Evolutionary conservation across 2,113 vertebrate species (phyloP), one percentile per base, ranked within the genome.

Genomic region (Prochilodus magdalenae): DNA sequence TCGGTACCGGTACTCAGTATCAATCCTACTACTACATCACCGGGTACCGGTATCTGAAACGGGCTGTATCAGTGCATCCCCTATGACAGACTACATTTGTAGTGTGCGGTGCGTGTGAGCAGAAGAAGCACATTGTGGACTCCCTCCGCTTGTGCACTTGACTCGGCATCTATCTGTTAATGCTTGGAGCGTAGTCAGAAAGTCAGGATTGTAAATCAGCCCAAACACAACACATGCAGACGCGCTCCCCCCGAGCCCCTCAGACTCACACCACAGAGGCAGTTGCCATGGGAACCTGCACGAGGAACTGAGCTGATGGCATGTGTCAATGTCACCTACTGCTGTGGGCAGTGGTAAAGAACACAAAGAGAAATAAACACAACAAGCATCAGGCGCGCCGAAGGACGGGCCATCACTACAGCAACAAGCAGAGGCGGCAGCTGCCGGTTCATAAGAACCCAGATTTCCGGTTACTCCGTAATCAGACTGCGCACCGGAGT

Each of bases 231-330:
- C 66, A 40, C 29, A 30, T 27, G 18, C 22, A 59, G 11, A 14
- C 70, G 63, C 22, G 36, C 40, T 18, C 44, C 40, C 79, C n/a
- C n/a, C n/a, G n/a, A 47, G 36, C 20, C 29, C 4, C 27, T 24
- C 27, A 73, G 40, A 11, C 59, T 59, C 33, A 80, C 74, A 53
- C 67, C 73, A 77, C 51, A 62, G 27, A 36, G 60, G 53, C 85
- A 60, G 85, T 77, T 83, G 60, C 81, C 73, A 86, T 86, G 81
- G 77, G 8, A 83, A 86, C 85, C 36, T 51, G 13, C 53, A 47
- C 29, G 51, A 73, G 51, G 49, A 67, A 66, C 51, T 60, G 26
- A 36, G 47, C n/a, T 71, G 67, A 71, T 70, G 73, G 80, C 63
- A 70, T 76, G 82, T 83, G 67, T 86, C 79, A 75, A 57, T 80